Conservation (phyloP, 2,797 vertebrate genomes). For the Premnoplex brunnescens region DNA sequence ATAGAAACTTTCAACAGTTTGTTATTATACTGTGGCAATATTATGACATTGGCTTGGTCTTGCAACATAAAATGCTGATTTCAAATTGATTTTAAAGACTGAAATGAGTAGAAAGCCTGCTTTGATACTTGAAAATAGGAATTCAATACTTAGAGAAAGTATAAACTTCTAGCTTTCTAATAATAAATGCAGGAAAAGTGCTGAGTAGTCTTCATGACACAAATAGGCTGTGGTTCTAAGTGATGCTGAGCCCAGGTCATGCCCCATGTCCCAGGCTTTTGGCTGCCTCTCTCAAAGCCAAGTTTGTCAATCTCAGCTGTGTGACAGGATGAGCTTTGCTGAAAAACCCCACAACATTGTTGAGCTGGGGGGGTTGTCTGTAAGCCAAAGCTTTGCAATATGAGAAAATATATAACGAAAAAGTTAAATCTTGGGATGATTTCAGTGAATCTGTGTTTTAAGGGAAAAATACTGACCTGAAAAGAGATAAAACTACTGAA, state of each 20-base stretch:
- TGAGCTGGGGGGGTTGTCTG: background rate
- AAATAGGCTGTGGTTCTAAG: background rate
- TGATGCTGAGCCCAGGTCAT: background rate
- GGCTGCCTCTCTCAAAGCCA: background rate
- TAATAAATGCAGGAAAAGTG: background rate
- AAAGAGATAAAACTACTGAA: background rate
- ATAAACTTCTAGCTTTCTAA: background rate
- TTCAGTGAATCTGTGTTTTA: background rate
- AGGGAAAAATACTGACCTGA: background rate
- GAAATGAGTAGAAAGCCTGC: background rate
- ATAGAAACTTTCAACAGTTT: constrained; percentile 31
- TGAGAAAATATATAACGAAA: background rate
- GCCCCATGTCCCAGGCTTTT: background rate
- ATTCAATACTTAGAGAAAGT: background rate
- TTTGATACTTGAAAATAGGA: background rate
- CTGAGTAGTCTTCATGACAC: background rate
- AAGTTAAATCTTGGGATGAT: background rate
- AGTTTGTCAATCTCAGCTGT: background rate
- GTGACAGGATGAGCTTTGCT: background rate
- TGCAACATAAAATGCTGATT: constrained; percentile 31
- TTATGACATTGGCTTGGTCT: background rate
- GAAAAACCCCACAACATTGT: background rate
- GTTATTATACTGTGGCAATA: constrained; percentile 3
- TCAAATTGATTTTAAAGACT: constrained; percentile 41
- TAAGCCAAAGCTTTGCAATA: background rate